Percentiles rank a stretch among this genome's conserved stretches.
phyloP scores from a whole-genome alignment of 1,140 invertebrate species.

The Venustaconcha ellipsiformis region DNA sequence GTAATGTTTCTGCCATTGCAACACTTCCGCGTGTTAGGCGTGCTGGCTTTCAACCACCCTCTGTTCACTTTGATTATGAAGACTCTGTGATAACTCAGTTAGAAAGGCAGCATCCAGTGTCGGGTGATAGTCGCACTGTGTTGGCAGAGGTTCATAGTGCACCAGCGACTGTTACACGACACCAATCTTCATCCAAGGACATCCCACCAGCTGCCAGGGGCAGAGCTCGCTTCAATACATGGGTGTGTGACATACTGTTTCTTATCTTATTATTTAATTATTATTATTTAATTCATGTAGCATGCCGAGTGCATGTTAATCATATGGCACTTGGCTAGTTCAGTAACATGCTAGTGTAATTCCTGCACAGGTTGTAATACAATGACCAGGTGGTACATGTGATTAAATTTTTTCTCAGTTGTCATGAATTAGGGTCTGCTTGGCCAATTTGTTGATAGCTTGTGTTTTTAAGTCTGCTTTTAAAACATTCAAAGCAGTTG shows the following conservation, averaged over 20 bases:
- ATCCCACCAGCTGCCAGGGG: conserved; percentile 3
- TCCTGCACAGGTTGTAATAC: too few species aligned
- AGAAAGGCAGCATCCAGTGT: background rate
- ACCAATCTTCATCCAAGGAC: conserved; percentile 1
- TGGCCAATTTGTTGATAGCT: too few species aligned
- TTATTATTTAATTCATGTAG: too few species aligned
- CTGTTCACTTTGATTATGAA: conserved; percentile 33
- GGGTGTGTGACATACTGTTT: conserved; percentile 8
- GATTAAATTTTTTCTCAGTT: too few species aligned
- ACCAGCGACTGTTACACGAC: conserved; percentile 24
- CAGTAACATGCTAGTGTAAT: too few species aligned
- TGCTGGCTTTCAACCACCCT: conserved; percentile 13
- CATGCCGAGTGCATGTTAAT: too few species aligned
- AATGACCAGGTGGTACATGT: too few species aligned
- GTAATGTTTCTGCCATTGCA: conserved; percentile 54
- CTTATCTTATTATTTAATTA: background rate
- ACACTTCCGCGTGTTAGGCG: conserved; percentile 49
- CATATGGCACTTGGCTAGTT: too few species aligned
- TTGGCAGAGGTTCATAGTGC: conserved; percentile 30
- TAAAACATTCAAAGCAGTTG: too few species aligned
- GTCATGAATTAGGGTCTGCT: too few species aligned
- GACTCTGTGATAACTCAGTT: conserved; percentile 17
- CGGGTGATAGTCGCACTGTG: conserved; percentile 18
- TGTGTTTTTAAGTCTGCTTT: too few species aligned
- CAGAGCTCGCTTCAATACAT: conserved; percentile 26